phyloP scores from a whole-genome alignment of 2,113 vertebrate genomes.

The Zapornia atra region DNA sequence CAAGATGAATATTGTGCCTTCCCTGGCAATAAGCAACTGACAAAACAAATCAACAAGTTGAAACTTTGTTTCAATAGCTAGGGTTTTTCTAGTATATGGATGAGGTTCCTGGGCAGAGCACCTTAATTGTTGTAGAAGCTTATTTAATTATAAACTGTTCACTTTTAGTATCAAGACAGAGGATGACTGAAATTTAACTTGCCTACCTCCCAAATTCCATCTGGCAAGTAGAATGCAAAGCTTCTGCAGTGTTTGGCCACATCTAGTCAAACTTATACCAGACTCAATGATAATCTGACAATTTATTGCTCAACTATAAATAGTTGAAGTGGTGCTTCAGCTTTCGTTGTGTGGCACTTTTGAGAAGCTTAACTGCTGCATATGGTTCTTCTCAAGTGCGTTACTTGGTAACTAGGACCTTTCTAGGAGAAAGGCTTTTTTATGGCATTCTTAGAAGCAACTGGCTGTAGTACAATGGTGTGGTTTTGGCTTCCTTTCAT shows the following conservation, averaged over 20 bases:
- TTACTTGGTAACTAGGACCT: neutral
- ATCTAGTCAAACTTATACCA: neutral
- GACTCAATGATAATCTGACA: neutral
- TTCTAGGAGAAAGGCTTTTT: neutral
- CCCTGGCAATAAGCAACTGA: neutral
- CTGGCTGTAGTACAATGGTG: accelerated
- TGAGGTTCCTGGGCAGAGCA: neutral
- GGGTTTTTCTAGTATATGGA: neutral
- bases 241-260: neutral
- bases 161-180: neutral
- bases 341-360: neutral
- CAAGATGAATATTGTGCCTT: neutral
- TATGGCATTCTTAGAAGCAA: accelerated
- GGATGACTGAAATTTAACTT: constrained; percentile 10
- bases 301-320: neutral
- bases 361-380: neutral
- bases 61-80: neutral
- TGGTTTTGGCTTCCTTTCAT: neutral
- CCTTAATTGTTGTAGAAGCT: neutral
- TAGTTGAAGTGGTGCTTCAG: neutral
- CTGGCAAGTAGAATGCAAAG: constrained; percentile 33
- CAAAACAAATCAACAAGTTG: neutral
- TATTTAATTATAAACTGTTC: constrained; percentile 15
- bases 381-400: neutral
- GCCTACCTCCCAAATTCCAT: constrained; percentile 12